Base-by-base conservation (phyloP, 2,888 invertebrate genomes). In the Clanis bilineata region DNA sequence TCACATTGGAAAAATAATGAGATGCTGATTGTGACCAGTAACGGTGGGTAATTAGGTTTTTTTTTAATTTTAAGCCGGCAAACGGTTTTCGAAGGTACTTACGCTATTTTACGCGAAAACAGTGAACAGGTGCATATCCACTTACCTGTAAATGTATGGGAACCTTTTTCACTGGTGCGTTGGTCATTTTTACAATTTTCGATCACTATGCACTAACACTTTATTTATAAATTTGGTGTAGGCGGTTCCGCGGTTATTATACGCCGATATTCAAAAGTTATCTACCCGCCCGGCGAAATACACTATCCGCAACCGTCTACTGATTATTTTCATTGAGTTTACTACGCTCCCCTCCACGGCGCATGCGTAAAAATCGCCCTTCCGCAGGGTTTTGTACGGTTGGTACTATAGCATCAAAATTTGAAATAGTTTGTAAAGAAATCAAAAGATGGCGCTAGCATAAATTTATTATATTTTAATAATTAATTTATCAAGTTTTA, bases 121-220 rank as follows among this genome's bases (percentile, higher is more conserved):
- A 88, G n/a, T n/a, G n/a, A n/a, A 88, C 87, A 88, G 85, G 83
- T 88, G 80, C 61, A 23, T 64, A 58, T 67, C 68, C 67, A 45
- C 93, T 94, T 90, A 98, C 96, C 95, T 97, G 97, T 80, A 97
- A 93, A 91, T 98, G 98, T 83, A 98, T 97, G 62, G 98, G 98
- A 64, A 98, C 97, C 93, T 98, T 98, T 91, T 98, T 98, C 71
- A 98, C 97, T 68, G 97, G 97, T 70, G 97, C 96, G 83, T 76
- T 86, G 64, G 80, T 74, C 95, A 95, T 96, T 84, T 88, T 91
- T 70, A 78, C 77, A 65, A 80, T 78, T 77, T 78, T 69, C 76
- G 77, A 76, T 72, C 83, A 88, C 86, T 77, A 73, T 76, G 73
- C 87, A 90, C 88, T 73, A 77, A 77, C 82, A 86, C 84, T 83